These are phyloP conservation scores for Hylomyscus alleni DNA, from an alignment of 2,797 vertebrate genomes.

Conservation along the genomic window DNA sequence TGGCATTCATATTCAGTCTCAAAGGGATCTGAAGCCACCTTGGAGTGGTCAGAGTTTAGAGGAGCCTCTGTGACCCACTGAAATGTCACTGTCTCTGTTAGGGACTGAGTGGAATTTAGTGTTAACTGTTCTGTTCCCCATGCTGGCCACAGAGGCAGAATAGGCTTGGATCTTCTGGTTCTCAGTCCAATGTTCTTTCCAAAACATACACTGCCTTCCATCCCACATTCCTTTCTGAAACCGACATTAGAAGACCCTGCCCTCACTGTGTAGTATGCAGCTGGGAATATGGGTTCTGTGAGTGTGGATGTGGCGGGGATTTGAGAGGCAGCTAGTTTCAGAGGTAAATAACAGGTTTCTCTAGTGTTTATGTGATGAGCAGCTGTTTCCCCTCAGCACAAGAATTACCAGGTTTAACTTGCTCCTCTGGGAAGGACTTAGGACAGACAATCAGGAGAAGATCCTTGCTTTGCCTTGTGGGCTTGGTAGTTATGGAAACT, in stretches of 20 bases:
- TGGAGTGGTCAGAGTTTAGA: not conserved
- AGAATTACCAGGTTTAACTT: not conserved
- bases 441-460: conserved; percentile 33
- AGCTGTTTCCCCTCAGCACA: not conserved
- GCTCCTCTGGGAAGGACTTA: not conserved
- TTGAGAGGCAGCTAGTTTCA: conserved; percentile 3
- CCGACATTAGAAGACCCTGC: not conserved
- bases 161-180: not conserved
- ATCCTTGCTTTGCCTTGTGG: not conserved
- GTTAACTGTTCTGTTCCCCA: not conserved
- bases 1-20: not conserved
- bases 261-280: not conserved
- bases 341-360: not conserved
- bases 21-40: conserved; percentile 1
- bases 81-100: not conserved
- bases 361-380: not conserved
- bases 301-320: not conserved
- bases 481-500: not conserved
- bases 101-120: not conserved
- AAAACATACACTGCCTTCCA: not conserved
- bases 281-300: not conserved
- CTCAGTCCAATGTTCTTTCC: not conserved
- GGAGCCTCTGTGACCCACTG: not conserved
- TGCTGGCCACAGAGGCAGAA: not conserved
- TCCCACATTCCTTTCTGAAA: not conserved